Evolutionary conservation across 1,140 invertebrate species (phyloP).

Genomic region (Coelopa frigida): DNA sequence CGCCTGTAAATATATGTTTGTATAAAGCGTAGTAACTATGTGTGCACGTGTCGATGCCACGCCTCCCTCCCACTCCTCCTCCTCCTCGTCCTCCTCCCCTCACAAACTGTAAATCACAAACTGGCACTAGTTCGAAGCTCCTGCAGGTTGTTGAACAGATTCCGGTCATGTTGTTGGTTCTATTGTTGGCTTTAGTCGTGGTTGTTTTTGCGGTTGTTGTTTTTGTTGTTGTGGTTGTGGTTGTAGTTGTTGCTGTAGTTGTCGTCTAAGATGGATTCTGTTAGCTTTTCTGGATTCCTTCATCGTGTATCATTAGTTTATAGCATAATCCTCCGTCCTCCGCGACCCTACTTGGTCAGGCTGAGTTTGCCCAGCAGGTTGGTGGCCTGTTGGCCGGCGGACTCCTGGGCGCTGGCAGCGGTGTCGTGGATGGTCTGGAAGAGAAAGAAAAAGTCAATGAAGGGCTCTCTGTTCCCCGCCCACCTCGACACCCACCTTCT

Average conservation of each 20-base stretch:
- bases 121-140: slow-evolving; percentile 7
- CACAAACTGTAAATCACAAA: neutral
- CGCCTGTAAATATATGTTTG: too few relatives aligned
- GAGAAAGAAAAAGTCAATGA: too few relatives aligned
- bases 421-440: slow-evolving; percentile 30
- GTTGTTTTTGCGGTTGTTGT: neutral
- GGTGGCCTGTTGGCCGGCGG: slow-evolving; percentile 32
- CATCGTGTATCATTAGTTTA: too few relatives aligned
- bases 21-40: too few relatives aligned
- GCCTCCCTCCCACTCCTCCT: too few relatives aligned
- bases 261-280: neutral
- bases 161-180: neutral
- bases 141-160: too few relatives aligned
- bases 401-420: slow-evolving; percentile 31
- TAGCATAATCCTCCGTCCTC: neutral
- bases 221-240: slow-evolving; percentile 1
- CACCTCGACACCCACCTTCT: slow-evolving; percentile 21
- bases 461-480: neutral
- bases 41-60: too few relatives aligned
- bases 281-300: neutral
- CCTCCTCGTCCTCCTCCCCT: neutral
- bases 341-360: slow-evolving; percentile 30
- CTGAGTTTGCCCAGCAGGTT: slow-evolving; percentile 39
- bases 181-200: neutral
- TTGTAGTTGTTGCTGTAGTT: slow-evolving; percentile 2